Percentiles rank a stretch among this genome's conserved stretches.
Evolutionary conservation across 1,140 invertebrate species (phyloP).

Genomic region (Gryon sp.): DNA sequence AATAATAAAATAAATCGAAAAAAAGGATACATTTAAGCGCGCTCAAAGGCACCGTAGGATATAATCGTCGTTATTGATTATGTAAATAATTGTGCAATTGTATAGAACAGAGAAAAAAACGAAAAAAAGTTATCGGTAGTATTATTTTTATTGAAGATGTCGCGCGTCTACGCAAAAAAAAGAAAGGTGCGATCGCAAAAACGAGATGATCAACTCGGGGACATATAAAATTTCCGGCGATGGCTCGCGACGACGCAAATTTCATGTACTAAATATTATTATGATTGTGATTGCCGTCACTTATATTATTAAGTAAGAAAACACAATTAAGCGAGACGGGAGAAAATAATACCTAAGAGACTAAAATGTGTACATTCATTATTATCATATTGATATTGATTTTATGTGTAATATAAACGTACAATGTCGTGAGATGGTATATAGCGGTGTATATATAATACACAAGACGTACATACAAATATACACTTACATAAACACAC

Average conservation of each 20-base stretch:
- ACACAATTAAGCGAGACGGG: background rate
- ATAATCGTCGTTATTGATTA: conserved; percentile 74
- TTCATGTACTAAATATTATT: conserved; percentile 68
- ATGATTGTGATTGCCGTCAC: conserved; percentile 71
- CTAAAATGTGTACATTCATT: conserved; percentile 69
- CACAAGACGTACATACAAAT: too few relatives aligned
- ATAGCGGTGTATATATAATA: conserved; percentile 63
- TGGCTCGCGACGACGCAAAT: conserved; percentile 17
- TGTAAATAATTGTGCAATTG: conserved; percentile 80
- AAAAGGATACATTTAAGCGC: conserved; percentile 70
- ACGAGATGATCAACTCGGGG: too few relatives aligned
- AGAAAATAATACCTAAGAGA: conserved; percentile 67
- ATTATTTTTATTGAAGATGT: conserved; percentile 61
- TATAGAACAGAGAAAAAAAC: conserved; percentile 72
- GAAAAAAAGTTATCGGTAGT: conserved; percentile 61
- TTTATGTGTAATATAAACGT: conserved; percentile 75
- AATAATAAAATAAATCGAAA: conserved; percentile 52
- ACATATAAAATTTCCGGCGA: too few relatives aligned
- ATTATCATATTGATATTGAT: conserved; percentile 68
- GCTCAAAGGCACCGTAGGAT: conserved; percentile 74
- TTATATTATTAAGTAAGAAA: conserved; percentile 66
- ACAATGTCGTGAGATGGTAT: conserved; percentile 66
- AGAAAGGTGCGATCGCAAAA: background rate
- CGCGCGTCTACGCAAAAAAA: conserved; percentile 31
- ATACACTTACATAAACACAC: too few relatives aligned